phyloP scores from a whole-genome alignment of 2,888 invertebrate species.

The Melieria omissa region DNA sequence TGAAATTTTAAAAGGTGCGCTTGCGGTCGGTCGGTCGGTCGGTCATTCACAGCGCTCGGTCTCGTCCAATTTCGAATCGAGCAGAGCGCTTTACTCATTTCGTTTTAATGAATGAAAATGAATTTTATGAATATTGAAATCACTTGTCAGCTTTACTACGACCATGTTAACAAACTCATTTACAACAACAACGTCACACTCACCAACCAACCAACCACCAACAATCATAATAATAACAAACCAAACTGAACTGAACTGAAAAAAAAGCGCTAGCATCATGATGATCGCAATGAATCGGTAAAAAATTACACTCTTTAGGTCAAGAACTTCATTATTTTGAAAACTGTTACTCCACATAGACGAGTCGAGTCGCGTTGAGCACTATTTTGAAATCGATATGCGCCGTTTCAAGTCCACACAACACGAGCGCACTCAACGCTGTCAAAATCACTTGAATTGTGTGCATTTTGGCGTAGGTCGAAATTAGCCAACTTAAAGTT shows the following conservation, averaged over 20 bases:
- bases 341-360: too few relatives aligned
- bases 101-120: constrained; percentile 41
- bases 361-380: too few relatives aligned
- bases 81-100: constrained; percentile 21
- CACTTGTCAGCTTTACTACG: constrained; percentile 26
- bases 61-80: constrained; percentile 6
- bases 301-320: constrained; percentile 38
- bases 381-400: constrained; percentile 19
- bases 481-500: too few relatives aligned
- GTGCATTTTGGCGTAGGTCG: too few relatives aligned
- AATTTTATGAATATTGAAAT: constrained; percentile 42
- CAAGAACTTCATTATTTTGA: constrained; percentile 30
- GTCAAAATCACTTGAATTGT: too few relatives aligned
- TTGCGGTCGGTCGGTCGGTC: constrained; percentile 11
- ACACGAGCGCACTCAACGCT: too few relatives aligned
- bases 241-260: too few relatives aligned
- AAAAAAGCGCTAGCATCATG: constrained; percentile 41
- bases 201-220: too few relatives aligned
- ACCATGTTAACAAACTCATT: neutral
- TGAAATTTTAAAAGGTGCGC: constrained; percentile 15
- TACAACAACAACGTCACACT: constrained; percentile 11
- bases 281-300: constrained; percentile 37
- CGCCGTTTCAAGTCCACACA: neutral
- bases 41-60: constrained; percentile 14
- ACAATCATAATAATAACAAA: too few relatives aligned